Percentiles rank a stretch among this genome's conserved stretches.
Conservation (phyloP, 2,113 vertebrate genomes). For the Takifugu flavidus region DNA sequence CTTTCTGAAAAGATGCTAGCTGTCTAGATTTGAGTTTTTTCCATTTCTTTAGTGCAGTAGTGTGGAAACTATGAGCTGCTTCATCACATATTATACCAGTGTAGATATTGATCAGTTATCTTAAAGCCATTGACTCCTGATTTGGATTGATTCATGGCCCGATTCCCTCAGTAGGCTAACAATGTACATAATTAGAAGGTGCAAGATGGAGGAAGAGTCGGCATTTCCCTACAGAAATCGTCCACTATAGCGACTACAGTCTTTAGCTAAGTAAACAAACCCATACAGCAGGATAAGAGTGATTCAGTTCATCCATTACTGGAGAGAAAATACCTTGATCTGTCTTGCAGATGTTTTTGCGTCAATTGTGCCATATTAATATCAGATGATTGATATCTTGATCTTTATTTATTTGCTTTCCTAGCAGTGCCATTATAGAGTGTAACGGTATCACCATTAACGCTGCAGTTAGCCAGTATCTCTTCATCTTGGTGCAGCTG, state of each 20-base stretch:
- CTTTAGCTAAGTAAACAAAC: no score
- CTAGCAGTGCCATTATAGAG: constrained; percentile 33
- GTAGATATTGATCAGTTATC: constrained; percentile 61
- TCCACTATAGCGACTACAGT: neutral
- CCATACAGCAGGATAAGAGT: constrained; percentile 5
- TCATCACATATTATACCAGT: no score
- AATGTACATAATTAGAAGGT: constrained; percentile 67
- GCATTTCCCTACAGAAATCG: constrained; percentile 5
- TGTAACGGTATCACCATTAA: constrained; percentile 41
- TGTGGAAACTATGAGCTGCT: no score
- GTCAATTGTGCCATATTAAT: constrained; percentile 30
- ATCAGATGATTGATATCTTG: constrained; percentile 36
- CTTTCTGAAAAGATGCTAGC: no score
- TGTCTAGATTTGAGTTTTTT: no score
- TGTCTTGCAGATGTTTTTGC: constrained; percentile 29
- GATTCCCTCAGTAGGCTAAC: constrained; percentile 56
- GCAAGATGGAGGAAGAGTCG: constrained; percentile 32
- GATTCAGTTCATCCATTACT: constrained; percentile 15
- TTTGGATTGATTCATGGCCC: constrained; percentile 65
- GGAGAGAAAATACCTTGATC: constrained; percentile 25
- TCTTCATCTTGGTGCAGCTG: constrained; percentile 48
- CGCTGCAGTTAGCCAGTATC: constrained; percentile 41
- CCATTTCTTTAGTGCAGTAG: no score
- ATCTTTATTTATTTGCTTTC: constrained; percentile 24
- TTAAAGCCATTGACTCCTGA: constrained; percentile 55